Percentiles rank a stretch among this genome's conserved stretches.
These are phyloP conservation scores for Cyphomyrus plagiostoma DNA, from an alignment of 2,113 vertebrate genomes.

Conservation along the genomic window DNA sequence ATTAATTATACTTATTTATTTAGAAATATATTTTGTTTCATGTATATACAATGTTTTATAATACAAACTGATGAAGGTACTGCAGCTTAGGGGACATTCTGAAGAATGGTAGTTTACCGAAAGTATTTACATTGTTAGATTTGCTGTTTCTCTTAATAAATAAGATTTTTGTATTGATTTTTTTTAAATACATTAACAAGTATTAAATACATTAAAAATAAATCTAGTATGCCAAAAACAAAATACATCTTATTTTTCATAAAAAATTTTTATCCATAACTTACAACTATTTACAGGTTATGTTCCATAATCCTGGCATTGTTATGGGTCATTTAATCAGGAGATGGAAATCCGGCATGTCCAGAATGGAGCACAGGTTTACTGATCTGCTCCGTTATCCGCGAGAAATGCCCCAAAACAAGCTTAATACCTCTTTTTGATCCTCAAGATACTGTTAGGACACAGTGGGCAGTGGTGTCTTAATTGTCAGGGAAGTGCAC, in stretches of 20 bases:
- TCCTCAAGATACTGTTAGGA: not conserved
- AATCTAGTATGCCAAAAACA: not conserved
- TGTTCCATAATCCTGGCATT: slow-evolving; percentile 39
- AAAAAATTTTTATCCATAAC: not conserved
- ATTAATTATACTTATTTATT: not conserved
- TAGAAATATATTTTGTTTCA: not conserved
- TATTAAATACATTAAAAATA: not conserved
- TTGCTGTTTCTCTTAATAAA: not conserved
- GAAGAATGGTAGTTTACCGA: not conserved
- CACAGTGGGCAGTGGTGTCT: too few relatives aligned
- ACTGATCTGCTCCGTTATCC: slow-evolving; percentile 43
- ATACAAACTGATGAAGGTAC: not conserved
- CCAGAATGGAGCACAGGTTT: slow-evolving; percentile 18
- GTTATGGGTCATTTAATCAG: slow-evolving; percentile 49
- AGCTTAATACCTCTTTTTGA: not conserved
- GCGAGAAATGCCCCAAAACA: slow-evolving; percentile 37
- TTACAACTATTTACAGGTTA: slow-evolving; percentile 39
- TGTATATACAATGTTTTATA: not conserved
- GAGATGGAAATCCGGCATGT: slow-evolving; percentile 29
- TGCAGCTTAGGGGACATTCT: not conserved
- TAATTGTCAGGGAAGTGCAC: too few relatives aligned
- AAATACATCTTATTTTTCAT: not conserved
- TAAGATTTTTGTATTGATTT: not conserved
- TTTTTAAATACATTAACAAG: not conserved
- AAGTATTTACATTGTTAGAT: not conserved